phyloP scores from a whole-genome alignment of 2,888 invertebrate genomes.

The Euzophera pinguis region DNA sequence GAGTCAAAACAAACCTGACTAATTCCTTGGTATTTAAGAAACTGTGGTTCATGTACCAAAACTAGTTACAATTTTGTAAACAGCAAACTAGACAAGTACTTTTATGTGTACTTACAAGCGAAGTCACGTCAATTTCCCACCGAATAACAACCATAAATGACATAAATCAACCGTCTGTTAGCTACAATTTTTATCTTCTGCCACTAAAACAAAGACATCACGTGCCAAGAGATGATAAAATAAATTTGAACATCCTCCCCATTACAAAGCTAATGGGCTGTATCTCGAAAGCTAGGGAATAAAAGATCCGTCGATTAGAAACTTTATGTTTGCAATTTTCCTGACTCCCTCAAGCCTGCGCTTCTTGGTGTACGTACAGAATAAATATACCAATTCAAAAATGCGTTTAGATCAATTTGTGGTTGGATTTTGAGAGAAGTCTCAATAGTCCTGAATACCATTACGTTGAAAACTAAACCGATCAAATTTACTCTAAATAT shows the following conservation, averaged over 20 bases:
- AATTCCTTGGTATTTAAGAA: too few relatives aligned
- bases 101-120: neutral
- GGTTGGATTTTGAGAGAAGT: too few relatives aligned
- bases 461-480: too few relatives aligned
- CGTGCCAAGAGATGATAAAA: conserved; percentile 77
- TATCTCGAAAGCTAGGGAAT: conserved; percentile 73
- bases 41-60: too few relatives aligned
- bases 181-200: conserved; percentile 30
- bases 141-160: conserved; percentile 2
- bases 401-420: too few relatives aligned
- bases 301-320: conserved; percentile 79
- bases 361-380: conserved; percentile 42
- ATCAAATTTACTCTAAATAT: too few relatives aligned
- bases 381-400: conserved; percentile 17
- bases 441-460: too few relatives aligned
- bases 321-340: conserved; percentile 79
- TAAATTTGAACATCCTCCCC: conserved; percentile 72
- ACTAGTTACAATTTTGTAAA: too few relatives aligned
- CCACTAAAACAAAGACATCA: conserved; percentile 68
- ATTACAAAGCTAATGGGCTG: conserved; percentile 78
- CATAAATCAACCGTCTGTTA: conserved; percentile 34
- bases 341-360: conserved; percentile 47
- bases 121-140: neutral
- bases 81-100: neutral
- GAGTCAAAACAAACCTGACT: too few relatives aligned